phyloP scores from a whole-genome alignment of 2,113 vertebrate species.

The Chionomys nivalis region DNA sequence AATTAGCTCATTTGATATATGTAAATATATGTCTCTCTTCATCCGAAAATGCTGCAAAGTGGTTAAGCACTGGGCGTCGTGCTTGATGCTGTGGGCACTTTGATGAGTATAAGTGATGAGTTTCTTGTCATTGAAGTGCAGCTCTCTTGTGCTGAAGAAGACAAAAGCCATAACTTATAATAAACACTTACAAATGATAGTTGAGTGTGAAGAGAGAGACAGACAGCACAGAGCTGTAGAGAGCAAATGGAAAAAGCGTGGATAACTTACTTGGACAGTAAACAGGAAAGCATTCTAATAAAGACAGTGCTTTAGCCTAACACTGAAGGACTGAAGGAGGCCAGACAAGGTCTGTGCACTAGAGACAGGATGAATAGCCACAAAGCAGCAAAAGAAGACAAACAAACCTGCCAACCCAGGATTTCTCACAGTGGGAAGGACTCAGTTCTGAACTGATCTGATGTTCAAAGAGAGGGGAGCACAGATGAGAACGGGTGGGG shows the following conservation, averaged over 20 bases:
- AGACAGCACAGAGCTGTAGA: neutral
- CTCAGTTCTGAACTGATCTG: neutral
- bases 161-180: neutral
- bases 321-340: neutral
- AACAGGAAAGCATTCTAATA: neutral
- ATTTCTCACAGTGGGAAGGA: neutral
- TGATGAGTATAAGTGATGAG: neutral
- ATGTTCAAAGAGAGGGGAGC: no score
- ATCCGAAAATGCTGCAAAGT: neutral
- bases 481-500: neutral
- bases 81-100: neutral
- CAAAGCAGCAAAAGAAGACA: neutral
- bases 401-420: neutral
- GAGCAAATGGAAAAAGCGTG: neutral
- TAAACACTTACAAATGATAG: neutral
- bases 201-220: neutral
- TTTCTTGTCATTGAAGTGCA: neutral
- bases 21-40: constrained; percentile 12
- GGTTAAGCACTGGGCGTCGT: neutral
- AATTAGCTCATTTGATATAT: neutral
- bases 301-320: neutral
- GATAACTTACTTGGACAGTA: no score
- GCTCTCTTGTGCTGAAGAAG: neutral
- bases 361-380: neutral
- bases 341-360: neutral